Evolutionary conservation across 2,888 invertebrate genomes (phyloP).

Genomic region (Tipula lateralis): DNA sequence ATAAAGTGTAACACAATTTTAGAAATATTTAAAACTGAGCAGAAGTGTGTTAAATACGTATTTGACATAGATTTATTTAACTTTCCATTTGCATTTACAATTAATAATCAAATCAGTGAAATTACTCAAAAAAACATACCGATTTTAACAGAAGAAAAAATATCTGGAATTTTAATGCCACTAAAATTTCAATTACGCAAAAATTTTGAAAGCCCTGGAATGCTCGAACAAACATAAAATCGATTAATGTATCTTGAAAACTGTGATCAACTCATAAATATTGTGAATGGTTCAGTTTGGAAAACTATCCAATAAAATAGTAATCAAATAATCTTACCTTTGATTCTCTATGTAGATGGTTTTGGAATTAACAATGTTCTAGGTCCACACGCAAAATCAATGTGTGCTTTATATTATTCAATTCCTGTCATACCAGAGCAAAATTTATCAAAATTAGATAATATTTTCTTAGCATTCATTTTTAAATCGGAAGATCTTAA

Average conservation of each 20-base stretch:
- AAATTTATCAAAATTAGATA: neutral
- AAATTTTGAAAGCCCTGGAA: neutral
- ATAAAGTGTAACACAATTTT: too few species aligned
- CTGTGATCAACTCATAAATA: neutral
- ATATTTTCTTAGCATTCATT: too few species aligned
- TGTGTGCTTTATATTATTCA: neutral
- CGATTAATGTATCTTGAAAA: neutral
- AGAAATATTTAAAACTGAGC: neutral
- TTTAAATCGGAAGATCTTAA: too few species aligned
- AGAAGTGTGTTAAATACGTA: neutral
- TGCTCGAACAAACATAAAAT: neutral
- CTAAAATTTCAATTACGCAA: neutral
- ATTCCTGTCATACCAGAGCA: neutral
- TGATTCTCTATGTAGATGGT: neutral
- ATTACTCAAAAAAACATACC: neutral
- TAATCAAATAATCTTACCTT: neutral
- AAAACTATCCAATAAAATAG: neutral
- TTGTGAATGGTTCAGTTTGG: neutral
- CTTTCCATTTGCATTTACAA: neutral
- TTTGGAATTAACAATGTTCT: neutral
- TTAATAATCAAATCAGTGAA: neutral
- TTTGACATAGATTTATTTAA: neutral
- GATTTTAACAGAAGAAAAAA: neutral
- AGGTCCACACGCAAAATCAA: neutral
- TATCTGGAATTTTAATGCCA: neutral